A percentile compares a stretch with the other conserved stretches of the same genome.
Conservation (phyloP, 2,113 vertebrate genomes). For the Engystomops pustulosus region DNA sequence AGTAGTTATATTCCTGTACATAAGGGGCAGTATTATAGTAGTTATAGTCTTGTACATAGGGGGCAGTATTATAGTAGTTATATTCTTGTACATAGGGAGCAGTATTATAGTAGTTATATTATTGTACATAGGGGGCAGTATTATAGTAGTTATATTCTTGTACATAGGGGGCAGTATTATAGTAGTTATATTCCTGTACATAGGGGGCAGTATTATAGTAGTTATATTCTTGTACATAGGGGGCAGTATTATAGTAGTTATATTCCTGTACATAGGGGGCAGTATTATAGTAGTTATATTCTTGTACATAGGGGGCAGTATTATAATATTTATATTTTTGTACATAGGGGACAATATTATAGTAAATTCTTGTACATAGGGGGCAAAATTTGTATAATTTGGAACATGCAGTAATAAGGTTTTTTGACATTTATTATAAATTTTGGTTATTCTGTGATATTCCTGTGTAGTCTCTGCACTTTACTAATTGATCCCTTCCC, state of each 20-base stretch:
- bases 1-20: slow-evolving; percentile 17
- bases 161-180: neutral
- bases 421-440: too few species aligned
- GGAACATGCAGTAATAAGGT: too few species aligned
- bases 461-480: too few species aligned
- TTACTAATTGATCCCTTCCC: neutral
- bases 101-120: slow-evolving; percentile 20
- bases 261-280: neutral
- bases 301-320: neutral
- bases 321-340: neutral
- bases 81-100: neutral
- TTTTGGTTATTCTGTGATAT: too few species aligned
- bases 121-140: neutral
- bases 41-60: slow-evolving; percentile 7
- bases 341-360: too few species aligned
- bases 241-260: neutral
- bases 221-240: slow-evolving; percentile 3
- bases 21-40: slow-evolving; percentile 10
- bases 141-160: slow-evolving; percentile 12
- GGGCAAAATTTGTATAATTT: neutral
- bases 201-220: neutral
- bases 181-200: neutral
- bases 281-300: slow-evolving; percentile 25
- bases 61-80: neutral
- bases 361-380: neutral